Conservation (phyloP, 2,888 invertebrate genomes). For the Limnephilus rhombicus region DNA sequence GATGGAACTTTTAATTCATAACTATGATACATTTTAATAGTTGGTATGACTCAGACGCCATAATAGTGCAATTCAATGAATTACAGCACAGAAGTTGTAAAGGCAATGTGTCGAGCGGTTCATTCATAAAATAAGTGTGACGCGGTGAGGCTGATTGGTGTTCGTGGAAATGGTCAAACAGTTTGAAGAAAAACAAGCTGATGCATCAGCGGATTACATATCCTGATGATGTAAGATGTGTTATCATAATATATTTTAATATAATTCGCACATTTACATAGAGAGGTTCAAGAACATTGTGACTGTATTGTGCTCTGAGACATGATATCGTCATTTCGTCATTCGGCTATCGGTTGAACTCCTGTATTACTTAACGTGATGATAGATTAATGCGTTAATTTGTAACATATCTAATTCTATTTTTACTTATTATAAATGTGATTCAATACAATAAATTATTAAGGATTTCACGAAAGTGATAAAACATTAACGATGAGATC, state of each 20-base stretch:
- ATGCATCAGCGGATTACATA: slow-evolving; percentile 17
- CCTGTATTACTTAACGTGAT: neutral
- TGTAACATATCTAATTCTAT: neutral
- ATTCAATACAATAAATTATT: neutral
- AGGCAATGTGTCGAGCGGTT: slow-evolving; percentile 16
- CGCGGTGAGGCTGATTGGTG: slow-evolving; percentile 25
- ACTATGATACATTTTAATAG: slow-evolving; percentile 18
- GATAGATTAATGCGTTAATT: neutral
- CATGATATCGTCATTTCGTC: neutral
- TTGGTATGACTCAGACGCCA: slow-evolving; percentile 25
- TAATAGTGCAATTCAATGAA: slow-evolving; percentile 37
- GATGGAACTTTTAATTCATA: slow-evolving; percentile 37
- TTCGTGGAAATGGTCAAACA: slow-evolving; percentile 33
- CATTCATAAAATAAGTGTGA: slow-evolving; percentile 40
- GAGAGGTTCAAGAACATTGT: neutral
- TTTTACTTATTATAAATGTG: neutral
- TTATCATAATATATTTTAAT: neutral
- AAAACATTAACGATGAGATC: neutral
- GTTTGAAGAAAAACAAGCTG: slow-evolving; percentile 14
- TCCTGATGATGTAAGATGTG: slow-evolving; percentile 21
- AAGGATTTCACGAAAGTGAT: neutral
- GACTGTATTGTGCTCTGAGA: neutral
- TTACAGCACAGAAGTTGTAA: slow-evolving; percentile 23
- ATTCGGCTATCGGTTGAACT: neutral
- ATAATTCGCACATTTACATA: neutral